Evolutionary conservation across 2,113 vertebrate species (phyloP), one percentile per base, ranked within the genome.

Genomic region (Terrapene triunguis): DNA sequence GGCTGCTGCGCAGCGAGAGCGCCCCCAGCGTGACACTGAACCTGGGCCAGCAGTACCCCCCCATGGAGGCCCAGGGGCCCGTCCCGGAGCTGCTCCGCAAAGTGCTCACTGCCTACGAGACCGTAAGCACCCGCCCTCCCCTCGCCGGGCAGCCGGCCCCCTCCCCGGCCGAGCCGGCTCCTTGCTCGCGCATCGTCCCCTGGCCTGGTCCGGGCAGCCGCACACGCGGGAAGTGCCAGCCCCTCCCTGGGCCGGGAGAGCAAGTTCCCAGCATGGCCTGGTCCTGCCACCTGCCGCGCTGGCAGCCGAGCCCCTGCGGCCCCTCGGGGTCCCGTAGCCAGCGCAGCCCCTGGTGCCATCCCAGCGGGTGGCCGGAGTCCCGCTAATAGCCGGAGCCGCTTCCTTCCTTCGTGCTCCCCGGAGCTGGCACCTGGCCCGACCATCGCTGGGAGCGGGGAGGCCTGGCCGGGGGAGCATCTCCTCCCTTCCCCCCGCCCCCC

Each of bases 11-110:
- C 98, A 99, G 99, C 1, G 99, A 99, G 96, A 98, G 98, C 0
- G 78, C 98, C 0, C 98, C 99, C 87, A 98, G 96, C 1, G 99
- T 99, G 42, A 99, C 98, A 0, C 98, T 99, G 96, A 99, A 99
- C 97, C 98, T 99, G 93, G 98, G 98, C 6, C 98, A 99, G 98
- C 98, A 98, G 86, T 99, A 99, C 94, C 99, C 99, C 47, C 96
- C 98, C 92, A 99, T 99, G 99, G 99, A 99, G 87, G 99, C 99
- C 35, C 98, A 98, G 95, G 99, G 99, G 8, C 98, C 98, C 2
- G 98, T 99, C 42, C 99, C 99, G 0, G 99, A 99, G 94, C 98
- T 99, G 81, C 98, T 99, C 89, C 98, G 99, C 93, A 99, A 99
- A 98, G 99, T 99, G 59, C 98, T 99, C 91, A 99, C 98, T 0